Base-by-base conservation (phyloP, 2,113 vertebrate genomes). In the Picathartes gymnocephalus region DNA sequence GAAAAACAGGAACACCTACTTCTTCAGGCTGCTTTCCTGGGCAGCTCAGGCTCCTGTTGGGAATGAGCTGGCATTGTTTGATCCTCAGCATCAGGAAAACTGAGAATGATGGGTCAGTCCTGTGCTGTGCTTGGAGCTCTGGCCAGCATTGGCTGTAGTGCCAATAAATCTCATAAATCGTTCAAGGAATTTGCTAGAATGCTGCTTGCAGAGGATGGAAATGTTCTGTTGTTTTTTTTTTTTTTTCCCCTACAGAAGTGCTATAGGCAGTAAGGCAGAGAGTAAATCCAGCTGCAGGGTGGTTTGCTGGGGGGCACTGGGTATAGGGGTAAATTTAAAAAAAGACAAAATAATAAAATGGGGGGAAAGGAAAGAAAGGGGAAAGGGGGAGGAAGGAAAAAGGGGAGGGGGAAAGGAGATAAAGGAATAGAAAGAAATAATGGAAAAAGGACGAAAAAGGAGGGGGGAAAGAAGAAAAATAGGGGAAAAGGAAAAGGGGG, bases 1-100 rank as follows among this genome's bases (percentile, higher is more conserved):
- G 94, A 81, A 88, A 86, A 95, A 94, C 95, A 93, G 83, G 95
- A 95, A 74, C 69, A 71, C 88, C 94, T 79, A 22, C 95, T 73
- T 73, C 54, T 73, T 54, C 22, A 4, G 39, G 62, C 57, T 90
- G 85, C 70, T 57, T 80, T 73, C 85, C 90, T 33, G 70, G 57
- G 70, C 62, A 85, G 76, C 68, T 90, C 79, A 31, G 90, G 68
- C 68, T 91, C 23, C 62, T 39, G 28, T 4, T 1, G 31, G 22
- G 71, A 19, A 73, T 31, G 78, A 96, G 81, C 58, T 87, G 93
- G 68, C 81, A 56, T 22, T 0, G 2, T 72, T 33, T 72, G 87
- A 91, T 84, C 70, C 58, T 72, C 39, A 15, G 62, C 86, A 74
- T 4, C 1, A 4, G 65, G 69, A 44, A 45, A 72, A 13, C 21